Percentiles rank a stretch among this genome's conserved stretches.
Evolutionary conservation across 2,113 vertebrate genomes (phyloP).

Genomic region (Ciconia stormi): DNA sequence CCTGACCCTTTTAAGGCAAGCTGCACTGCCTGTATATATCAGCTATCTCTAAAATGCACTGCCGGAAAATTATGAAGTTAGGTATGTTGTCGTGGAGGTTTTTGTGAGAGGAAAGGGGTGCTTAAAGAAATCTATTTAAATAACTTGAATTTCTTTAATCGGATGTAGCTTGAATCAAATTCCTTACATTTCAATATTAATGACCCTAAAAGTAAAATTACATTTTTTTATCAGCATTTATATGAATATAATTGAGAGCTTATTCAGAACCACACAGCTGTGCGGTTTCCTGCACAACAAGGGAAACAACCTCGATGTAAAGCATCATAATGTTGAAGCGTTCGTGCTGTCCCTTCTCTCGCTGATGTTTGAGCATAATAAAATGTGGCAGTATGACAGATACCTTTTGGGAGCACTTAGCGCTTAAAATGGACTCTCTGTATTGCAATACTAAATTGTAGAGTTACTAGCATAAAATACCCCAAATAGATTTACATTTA

Average conservation of each 20-base stretch:
- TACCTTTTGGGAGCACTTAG: constrained; percentile 47
- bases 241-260: not conserved
- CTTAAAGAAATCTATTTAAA: not conserved
- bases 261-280: not conserved
- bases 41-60: not conserved
- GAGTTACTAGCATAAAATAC: not conserved
- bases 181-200: not conserved
- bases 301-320: not conserved
- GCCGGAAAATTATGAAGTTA: not conserved
- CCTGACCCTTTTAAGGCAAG: not conserved
- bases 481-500: constrained; percentile 25
- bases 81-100: not conserved
- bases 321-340: not conserved
- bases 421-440: not conserved
- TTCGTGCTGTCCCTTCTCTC: not conserved
- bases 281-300: not conserved
- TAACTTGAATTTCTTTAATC: not conserved
- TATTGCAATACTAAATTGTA: not conserved
- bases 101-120: not conserved
- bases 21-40: not conserved
- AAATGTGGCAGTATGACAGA: not conserved
- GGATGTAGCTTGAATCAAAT: not conserved
- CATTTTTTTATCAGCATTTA: not conserved
- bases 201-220: not conserved
- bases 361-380: not conserved